Conservation (phyloP, 2,113 vertebrate species). For the Nestor notabilis region DNA sequence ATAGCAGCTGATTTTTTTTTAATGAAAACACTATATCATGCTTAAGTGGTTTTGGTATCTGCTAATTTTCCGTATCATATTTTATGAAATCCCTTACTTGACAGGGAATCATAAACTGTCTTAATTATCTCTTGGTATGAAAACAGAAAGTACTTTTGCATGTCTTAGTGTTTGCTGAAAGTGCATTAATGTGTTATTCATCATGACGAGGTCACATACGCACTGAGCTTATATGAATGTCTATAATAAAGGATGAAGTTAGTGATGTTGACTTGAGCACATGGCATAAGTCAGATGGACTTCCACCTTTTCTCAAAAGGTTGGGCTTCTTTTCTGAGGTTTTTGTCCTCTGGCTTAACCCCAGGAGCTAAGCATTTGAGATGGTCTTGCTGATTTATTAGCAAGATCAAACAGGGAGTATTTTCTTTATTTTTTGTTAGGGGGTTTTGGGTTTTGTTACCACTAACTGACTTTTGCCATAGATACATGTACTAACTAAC, state of each 20-base stretch:
- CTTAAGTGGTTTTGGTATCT: background rate
- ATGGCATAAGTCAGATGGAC: background rate
- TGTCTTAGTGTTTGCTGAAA: background rate
- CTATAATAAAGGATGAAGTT: background rate
- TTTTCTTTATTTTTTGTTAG: background rate
- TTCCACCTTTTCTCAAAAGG: background rate
- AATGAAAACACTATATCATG: background rate
- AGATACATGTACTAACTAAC: background rate
- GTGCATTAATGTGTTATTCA: constrained; percentile 38
- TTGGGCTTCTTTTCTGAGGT: background rate
- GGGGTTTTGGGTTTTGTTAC: background rate
- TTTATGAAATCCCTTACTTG: background rate
- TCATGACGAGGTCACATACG: background rate
- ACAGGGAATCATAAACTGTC: constrained; percentile 1
- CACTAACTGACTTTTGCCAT: background rate
- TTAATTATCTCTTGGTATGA: constrained; percentile 24
- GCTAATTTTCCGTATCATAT: background rate
- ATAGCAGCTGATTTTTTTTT: background rate
- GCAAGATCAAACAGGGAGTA: background rate
- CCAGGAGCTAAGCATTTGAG: background rate
- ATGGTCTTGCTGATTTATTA: background rate
- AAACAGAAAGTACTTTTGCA: constrained; percentile 14
- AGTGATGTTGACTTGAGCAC: background rate
- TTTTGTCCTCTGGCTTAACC: background rate
- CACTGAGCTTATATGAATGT: background rate